Base-by-base conservation (phyloP, 2,113 vertebrate genomes). In the Larimichthys polyactis region DNA sequence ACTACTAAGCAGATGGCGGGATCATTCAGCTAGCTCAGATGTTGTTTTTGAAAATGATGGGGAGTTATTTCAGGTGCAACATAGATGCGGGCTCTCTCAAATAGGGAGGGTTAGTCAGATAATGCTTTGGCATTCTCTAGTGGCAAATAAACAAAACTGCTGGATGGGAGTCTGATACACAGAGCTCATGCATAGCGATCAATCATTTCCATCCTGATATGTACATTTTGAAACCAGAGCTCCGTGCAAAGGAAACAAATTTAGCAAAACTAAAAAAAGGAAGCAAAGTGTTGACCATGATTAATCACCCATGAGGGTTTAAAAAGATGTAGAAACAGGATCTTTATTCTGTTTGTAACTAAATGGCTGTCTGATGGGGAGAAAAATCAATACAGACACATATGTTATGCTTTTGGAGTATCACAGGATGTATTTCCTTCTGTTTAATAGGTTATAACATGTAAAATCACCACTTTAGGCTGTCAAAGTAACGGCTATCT, bases 401-500 rank as follows among this genome's bases (percentile, higher is more conserved):
- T 2, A 4, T 60, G 7, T 36, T 29, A 46, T 36, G 20, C 24
- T 68, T 59, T 44, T 10, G 14, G 36, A 40, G 6, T 36, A 36
- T 40, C 36, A 9, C 36, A 8, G 36, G 7, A 40, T 40, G 9
- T 40, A 8, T 40, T 40, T 40, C 2, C 36, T 72, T 43, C 14
- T n/a, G 51, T 29, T 60, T 44, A 36, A 71, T 14, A 44, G 40
- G 65, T 36, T 71, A 51, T 73, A 68, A 78, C 43, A 78, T 82
- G 71, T 36, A 74, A 49, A 70, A 67, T 3, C 19, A 55, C 6
- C 2, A 43, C 14, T 77, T n/a, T 29, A 64, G 36, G 54, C 63
- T 63, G 12, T 73, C 27, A 75, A 36, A 79, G 17, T 27, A 63
- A 76, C 5, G 36, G 51, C 49, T 0, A 19, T 67, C 20, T 4